A percentile compares a stretch with the other conserved stretches of the same genome.
These are phyloP conservation scores for Chrysolina oricalcia DNA, from an alignment of 2,888 invertebrate species.

Conservation along the genomic window DNA sequence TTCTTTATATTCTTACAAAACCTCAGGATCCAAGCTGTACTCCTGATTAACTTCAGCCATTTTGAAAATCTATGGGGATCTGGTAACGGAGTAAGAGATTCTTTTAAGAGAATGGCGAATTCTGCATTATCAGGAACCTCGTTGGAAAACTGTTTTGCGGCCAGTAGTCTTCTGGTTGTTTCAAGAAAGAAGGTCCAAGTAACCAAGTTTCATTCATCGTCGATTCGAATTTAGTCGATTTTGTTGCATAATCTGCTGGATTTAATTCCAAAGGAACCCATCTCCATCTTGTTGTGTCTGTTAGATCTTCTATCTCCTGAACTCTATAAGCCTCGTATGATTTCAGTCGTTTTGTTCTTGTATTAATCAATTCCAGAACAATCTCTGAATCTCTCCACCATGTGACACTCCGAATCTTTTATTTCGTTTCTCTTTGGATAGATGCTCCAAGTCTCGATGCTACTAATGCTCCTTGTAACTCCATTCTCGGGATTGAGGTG, in stretches of 20 bases:
- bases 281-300: too few relatives aligned
- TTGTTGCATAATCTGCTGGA: not conserved
- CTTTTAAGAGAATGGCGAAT: too few relatives aligned
- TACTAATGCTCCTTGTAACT: not conserved
- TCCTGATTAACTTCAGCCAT: too few relatives aligned
- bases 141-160: too few relatives aligned
- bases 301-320: too few relatives aligned
- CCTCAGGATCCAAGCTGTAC: not conserved
- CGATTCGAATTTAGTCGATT: not conserved
- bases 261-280: too few relatives aligned
- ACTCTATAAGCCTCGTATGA: slow-evolving; percentile 12
- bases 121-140: too few relatives aligned
- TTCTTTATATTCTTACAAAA: not conserved
- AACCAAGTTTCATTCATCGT: not conserved
- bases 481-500: not conserved
- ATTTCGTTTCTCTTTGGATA: not conserved
- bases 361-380: not conserved
- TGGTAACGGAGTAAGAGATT: too few relatives aligned
- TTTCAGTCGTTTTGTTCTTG: not conserved
- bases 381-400: too few relatives aligned
- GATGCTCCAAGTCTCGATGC: not conserved
- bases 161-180: too few relatives aligned
- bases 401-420: not conserved
- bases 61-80: too few relatives aligned
- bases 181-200: too few relatives aligned